Percentiles rank a stretch among this genome's conserved stretches.
Evolutionary conservation across 1,140 invertebrate species (phyloP).

Genomic region (Drosophila serrata): DNA sequence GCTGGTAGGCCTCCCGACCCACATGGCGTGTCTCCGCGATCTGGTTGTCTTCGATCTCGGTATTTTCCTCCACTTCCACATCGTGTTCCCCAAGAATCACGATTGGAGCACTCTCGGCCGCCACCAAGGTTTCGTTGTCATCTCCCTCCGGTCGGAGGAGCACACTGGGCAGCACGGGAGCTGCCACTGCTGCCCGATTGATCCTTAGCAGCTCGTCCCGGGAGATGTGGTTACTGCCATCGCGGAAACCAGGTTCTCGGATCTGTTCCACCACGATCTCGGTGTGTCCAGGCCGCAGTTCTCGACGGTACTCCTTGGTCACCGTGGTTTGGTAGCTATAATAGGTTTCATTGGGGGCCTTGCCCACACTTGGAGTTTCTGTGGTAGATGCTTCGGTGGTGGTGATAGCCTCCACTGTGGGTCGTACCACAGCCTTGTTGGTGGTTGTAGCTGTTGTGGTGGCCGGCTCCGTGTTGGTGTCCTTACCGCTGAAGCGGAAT

Average conservation of each 20-base stretch:
- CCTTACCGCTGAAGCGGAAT: constrained; percentile 72
- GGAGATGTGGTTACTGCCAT: constrained; percentile 71
- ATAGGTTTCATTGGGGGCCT: constrained; percentile 48
- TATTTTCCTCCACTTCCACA: constrained; percentile 58
- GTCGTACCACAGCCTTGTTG: constrained; percentile 21
- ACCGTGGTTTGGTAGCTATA: constrained; percentile 73
- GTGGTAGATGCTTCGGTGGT: constrained; percentile 10
- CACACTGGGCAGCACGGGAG: constrained; percentile 76
- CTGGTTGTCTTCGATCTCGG: constrained; percentile 72
- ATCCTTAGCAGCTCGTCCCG: constrained; percentile 73
- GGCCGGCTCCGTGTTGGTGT: constrained; percentile 35
- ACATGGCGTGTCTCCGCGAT: constrained; percentile 70
- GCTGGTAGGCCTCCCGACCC: constrained; percentile 59
- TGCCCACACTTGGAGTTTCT: not conserved
- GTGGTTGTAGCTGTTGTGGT: constrained; percentile 47
- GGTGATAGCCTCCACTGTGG: constrained; percentile 14
- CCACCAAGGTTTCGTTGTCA: constrained; percentile 64
- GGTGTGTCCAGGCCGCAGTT: constrained; percentile 71
- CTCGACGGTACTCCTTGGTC: constrained; percentile 70
- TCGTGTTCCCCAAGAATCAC: constrained; percentile 74
- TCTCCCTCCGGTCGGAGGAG: constrained; percentile 55
- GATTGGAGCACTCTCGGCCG: constrained; percentile 73
- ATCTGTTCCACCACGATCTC: constrained; percentile 79
- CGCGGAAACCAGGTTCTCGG: constrained; percentile 36
- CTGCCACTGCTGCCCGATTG: constrained; percentile 70